Base-by-base conservation (phyloP, 2,888 invertebrate genomes). In the Drosophila paranaensis region DNA sequence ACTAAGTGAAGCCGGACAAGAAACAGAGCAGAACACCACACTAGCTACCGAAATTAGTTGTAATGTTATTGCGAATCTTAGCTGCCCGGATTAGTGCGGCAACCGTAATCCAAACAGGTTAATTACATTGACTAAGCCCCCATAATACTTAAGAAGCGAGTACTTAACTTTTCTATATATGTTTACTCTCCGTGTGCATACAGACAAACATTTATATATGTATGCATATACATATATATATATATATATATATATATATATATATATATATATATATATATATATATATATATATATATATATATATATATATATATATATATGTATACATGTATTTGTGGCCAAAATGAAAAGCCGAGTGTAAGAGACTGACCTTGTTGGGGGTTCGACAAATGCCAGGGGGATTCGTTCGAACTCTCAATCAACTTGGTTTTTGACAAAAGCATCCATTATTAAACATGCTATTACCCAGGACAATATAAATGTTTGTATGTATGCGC, bases 81-180 rank as follows among this genome's bases (percentile, higher is more conserved):
- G 68, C 30, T 46, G 3, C 35, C 64, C 16, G 53, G 53, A 76
- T 76, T 54, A 71, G 25, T 39, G 33, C 37, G 39, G 45, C 33
- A 58, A 50, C 56, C 63, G 60, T 76, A 70, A 65, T 76, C 57
- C 70, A 65, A 58, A 58, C 78, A 65, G 74, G 77, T 78, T 81
- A 68, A 78, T 73, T 81, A 62, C 78, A 45, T 45, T 54, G 55
- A 67, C 61, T 54, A 81, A 77, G 73, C 72, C 72, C 67, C 66
- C 57, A 43, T 63, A 81, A 57, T 78, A 81, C 79, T 77, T 81
- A 81, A 68, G 74, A 46, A 63, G 71, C 77, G 60, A 58, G 72
- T 77, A 71, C 77, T 78, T 78, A 81, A 81, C 73, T 77, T 77
- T 66, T 60, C 37, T 55, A 45, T 53, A 14, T 39, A 48, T 25